Evolutionary conservation across 1,140 invertebrate genomes (phyloP).

Genomic region (Zophobas atratus): DNA sequence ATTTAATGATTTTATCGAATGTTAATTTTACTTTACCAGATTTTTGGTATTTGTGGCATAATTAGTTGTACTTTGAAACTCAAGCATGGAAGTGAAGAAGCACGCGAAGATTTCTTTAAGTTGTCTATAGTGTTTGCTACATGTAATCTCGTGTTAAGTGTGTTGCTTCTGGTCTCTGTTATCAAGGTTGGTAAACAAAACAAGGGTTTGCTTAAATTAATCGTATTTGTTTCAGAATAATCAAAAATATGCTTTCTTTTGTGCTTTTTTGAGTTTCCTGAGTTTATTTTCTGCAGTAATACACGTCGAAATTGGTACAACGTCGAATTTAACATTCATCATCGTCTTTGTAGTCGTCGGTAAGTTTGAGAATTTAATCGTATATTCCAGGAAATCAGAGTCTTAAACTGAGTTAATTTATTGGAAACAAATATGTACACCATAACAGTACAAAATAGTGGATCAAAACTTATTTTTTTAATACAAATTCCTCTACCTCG

Average conservation of each 20-base stretch:
- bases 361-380: slow-evolving; percentile 43
- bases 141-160: slow-evolving; percentile 59
- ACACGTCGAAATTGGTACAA: slow-evolving; percentile 59
- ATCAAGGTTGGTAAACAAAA: slow-evolving; percentile 52
- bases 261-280: slow-evolving; percentile 60
- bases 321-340: slow-evolving; percentile 57
- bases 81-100: slow-evolving; percentile 56
- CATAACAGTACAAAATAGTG: too few species aligned
- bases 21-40: slow-evolving; percentile 48
- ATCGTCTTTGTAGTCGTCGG: slow-evolving; percentile 59
- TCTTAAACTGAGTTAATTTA: neutral
- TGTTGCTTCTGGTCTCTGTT: slow-evolving; percentile 57
- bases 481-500: too few species aligned
- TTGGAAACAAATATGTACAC: neutral
- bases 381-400: too few species aligned
- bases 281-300: slow-evolving; percentile 60
- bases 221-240: slow-evolving; percentile 54
- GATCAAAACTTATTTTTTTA: too few species aligned
- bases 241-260: slow-evolving; percentile 61
- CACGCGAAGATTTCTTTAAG: slow-evolving; percentile 59
- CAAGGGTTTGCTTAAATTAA: too few species aligned
- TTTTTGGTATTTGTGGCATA: slow-evolving; percentile 60
- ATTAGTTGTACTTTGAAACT: slow-evolving; percentile 59
- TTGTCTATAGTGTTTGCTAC: slow-evolving; percentile 60
- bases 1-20: neutral